phyloP scores from a whole-genome alignment of 2,797 vertebrate species.

The Pogonophryne albipinna region DNA sequence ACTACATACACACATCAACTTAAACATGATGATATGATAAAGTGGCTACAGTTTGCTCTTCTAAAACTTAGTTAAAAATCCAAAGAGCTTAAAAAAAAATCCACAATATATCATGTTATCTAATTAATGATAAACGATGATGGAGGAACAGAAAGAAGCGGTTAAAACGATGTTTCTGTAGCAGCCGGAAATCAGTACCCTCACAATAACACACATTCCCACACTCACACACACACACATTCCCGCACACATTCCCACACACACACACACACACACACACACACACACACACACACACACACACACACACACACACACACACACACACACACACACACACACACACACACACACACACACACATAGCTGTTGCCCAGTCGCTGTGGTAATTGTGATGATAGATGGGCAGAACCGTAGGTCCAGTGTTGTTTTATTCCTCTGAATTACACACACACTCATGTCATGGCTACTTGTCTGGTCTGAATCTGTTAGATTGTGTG shows the following conservation, averaged over 20 bases:
- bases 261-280: too few relatives aligned
- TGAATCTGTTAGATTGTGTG: conserved; percentile 22
- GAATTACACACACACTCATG: conserved; percentile 47
- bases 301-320: conserved; percentile 2
- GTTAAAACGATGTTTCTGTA: background rate
- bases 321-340: background rate
- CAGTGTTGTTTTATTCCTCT: conserved; percentile 48
- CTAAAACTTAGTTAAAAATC: too few relatives aligned
- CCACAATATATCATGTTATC: too few relatives aligned
- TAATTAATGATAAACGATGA: too few relatives aligned
- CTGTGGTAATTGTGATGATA: conserved; percentile 67
- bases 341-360: conserved; percentile 42
- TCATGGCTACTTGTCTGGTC: conserved; percentile 9
- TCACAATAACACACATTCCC: background rate
- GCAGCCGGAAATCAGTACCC: conserved; percentile 25
- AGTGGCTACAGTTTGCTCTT: too few relatives aligned
- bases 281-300: conserved; percentile 42
- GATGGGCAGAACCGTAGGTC: conserved; percentile 46
- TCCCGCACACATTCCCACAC: conserved; percentile 47
- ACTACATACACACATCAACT: too few relatives aligned
- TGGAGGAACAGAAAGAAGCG: too few relatives aligned
- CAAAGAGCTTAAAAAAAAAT: too few relatives aligned
- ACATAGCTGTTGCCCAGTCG: conserved; percentile 71
- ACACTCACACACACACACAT: conserved; percentile 38
- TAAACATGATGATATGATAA: too few relatives aligned